These are phyloP conservation scores for Meandrusa payeni DNA, from an alignment of 2,888 invertebrate genomes.

Conservation along the genomic window DNA sequence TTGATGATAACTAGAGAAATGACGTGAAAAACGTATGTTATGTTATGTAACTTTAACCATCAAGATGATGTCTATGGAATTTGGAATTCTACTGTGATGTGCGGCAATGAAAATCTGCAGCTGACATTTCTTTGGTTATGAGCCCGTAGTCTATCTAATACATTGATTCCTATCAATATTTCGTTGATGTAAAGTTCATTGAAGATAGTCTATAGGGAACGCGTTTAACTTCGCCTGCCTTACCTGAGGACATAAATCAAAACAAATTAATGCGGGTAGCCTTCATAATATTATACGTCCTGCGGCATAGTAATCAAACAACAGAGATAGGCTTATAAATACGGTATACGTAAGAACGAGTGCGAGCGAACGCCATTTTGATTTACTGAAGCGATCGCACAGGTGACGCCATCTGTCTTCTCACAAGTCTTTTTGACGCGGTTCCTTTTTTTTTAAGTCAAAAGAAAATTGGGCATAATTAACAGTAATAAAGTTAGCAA, in stretches of 20 bases:
- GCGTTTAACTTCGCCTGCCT: constrained; percentile 24
- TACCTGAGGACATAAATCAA: constrained; percentile 53
- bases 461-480: constrained; percentile 4
- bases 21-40: too few relatives aligned
- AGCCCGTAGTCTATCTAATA: too few relatives aligned
- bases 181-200: neutral
- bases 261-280: constrained; percentile 54
- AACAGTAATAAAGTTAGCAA: neutral
- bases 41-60: too few relatives aligned
- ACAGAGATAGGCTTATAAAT: constrained; percentile 33
- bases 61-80: too few relatives aligned
- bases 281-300: constrained; percentile 43
- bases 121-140: too few relatives aligned
- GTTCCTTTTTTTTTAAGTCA: constrained; percentile 18
- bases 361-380: constrained; percentile 47
- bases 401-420: constrained; percentile 54
- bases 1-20: too few relatives aligned
- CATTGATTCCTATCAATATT: constrained; percentile 9
- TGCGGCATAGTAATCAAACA: constrained; percentile 44
- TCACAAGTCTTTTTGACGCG: constrained; percentile 37
- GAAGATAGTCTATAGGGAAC: neutral
- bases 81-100: too few relatives aligned
- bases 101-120: too few relatives aligned
- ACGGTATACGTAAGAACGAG: constrained; percentile 28
- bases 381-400: constrained; percentile 46